These are phyloP conservation scores for Eulemur mongoz DNA, from an alignment of 2,797 vertebrate species.

Conservation along the genomic window DNA sequence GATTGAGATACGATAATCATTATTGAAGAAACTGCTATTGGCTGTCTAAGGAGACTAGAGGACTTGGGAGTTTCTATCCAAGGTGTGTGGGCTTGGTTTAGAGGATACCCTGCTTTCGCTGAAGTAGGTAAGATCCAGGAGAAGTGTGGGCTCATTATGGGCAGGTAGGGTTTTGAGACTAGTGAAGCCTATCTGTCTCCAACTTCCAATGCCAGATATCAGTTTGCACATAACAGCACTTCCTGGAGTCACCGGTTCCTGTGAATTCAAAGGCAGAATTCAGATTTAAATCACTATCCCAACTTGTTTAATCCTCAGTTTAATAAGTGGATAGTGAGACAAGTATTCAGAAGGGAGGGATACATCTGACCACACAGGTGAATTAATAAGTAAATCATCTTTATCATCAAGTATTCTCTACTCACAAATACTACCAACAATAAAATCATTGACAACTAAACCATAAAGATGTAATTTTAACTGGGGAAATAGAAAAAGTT, in stretches of 20 bases:
- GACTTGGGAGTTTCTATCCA: background rate
- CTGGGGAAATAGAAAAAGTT: background rate
- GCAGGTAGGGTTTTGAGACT: constrained; percentile 32
- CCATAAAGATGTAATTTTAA: background rate
- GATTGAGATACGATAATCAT: background rate
- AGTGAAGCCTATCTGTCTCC: constrained; percentile 50
- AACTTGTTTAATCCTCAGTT: background rate
- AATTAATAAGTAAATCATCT: background rate
- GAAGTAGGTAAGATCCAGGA: constrained; percentile 30
- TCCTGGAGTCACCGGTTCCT: constrained; percentile 35
- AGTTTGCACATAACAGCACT: constrained; percentile 49
- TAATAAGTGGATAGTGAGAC: background rate
- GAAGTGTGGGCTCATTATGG: background rate
- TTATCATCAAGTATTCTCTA: background rate
- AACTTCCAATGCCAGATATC: background rate
- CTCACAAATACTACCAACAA: background rate
- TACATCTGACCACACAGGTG: background rate
- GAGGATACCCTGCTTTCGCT: background rate
- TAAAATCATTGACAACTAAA: background rate
- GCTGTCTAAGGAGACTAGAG: background rate
- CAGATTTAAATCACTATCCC: background rate
- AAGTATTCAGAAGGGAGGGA: background rate
- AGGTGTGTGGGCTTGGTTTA: background rate
- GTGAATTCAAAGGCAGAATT: background rate
- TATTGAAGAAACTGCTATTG: background rate